Evolutionary conservation across 2,888 invertebrate species (phyloP), one percentile per base, ranked within the genome.

Genomic region (Orchesellides sinensis): DNA sequence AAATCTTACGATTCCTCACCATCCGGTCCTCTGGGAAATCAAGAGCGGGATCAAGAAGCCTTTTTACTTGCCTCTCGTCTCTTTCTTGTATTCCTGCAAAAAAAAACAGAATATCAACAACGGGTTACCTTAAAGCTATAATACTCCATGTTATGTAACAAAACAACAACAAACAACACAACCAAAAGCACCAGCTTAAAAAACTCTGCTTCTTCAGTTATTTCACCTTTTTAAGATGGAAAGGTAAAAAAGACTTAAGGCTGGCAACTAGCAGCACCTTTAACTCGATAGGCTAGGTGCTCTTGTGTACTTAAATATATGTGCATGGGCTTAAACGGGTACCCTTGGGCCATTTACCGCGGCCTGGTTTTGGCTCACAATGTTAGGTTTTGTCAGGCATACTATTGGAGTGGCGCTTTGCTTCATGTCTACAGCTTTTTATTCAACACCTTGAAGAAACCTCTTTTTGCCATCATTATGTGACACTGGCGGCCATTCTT

Each of bases 11-110:
- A 70, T 80, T 83, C 83, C 80, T 84, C 86, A 86, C 84, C 84
- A 83, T 82, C 72, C 82, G 40, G 83, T 84, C 86, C 86, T 85
- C 74, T 78, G 86, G 86, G 86, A 86, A 86, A 86, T 86, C 86
- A 86, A 86, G 84, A 77, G 69, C 66, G 63, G 84, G 84, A 86
- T 86, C 84, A 85, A 86, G 83, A 80, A 80, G 79, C 72, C 79
- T 40, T 72, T 70, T 78, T 69, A 29, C 56, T 49, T 25, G 29
- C 54, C n/a, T 35, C 32, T 27, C 12, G 25, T 49, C 49, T n/a
- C 65, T 75, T 66, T 17, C 40, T 75, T 32, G 4, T 35, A 19
- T 19, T 65, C 68, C 84, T 86, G 80, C 56, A 77, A 61, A 54
- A 73, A 69, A 74, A 59, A 78, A 83, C 40, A 75, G 47, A 75